phyloP scores from a whole-genome alignment of 2,888 invertebrate species.

The Apamea epomidion region DNA sequence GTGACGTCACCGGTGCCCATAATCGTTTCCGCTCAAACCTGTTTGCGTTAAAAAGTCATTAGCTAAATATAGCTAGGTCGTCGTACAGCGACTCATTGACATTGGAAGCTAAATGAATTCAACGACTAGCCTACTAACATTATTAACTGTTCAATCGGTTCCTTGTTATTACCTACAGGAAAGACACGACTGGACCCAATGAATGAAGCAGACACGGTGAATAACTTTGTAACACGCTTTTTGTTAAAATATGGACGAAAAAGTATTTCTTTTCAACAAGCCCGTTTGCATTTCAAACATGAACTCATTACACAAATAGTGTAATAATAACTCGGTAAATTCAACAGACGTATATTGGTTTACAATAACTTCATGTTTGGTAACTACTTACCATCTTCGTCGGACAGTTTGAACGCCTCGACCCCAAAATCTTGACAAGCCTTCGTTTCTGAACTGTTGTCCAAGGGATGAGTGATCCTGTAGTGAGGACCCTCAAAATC shows the following conservation, averaged over 20 bases:
- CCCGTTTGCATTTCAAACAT: slow-evolving; percentile 47
- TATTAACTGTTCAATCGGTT: slow-evolving; percentile 37
- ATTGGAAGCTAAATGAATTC: slow-evolving; percentile 60
- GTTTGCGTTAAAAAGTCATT: slow-evolving; percentile 63
- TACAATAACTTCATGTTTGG: too few species aligned
- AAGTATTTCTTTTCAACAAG: neutral
- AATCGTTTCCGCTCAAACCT: slow-evolving; percentile 59
- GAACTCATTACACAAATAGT: slow-evolving; percentile 41
- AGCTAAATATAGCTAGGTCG: slow-evolving; percentile 61
- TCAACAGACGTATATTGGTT: slow-evolving; percentile 43
- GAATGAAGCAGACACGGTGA: slow-evolving; percentile 3
- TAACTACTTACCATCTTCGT: slow-evolving; percentile 85
- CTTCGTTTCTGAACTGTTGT: slow-evolving; percentile 83
- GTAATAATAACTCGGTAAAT: slow-evolving; percentile 35
- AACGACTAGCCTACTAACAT: slow-evolving; percentile 42
- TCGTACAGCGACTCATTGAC: slow-evolving; percentile 57
- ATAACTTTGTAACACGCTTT: neutral
- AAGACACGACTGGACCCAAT: neutral
- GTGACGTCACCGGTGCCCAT: slow-evolving; percentile 52
- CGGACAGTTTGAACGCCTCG: slow-evolving; percentile 86
- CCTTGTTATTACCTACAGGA: neutral
- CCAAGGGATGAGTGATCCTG: slow-evolving; percentile 80
- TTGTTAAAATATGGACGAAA: slow-evolving; percentile 13
- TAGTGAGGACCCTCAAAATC: slow-evolving; percentile 86
- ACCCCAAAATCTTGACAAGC: slow-evolving; percentile 84